Base-by-base conservation (phyloP, 2,888 invertebrate species). In the Eristalis arbustorum region DNA sequence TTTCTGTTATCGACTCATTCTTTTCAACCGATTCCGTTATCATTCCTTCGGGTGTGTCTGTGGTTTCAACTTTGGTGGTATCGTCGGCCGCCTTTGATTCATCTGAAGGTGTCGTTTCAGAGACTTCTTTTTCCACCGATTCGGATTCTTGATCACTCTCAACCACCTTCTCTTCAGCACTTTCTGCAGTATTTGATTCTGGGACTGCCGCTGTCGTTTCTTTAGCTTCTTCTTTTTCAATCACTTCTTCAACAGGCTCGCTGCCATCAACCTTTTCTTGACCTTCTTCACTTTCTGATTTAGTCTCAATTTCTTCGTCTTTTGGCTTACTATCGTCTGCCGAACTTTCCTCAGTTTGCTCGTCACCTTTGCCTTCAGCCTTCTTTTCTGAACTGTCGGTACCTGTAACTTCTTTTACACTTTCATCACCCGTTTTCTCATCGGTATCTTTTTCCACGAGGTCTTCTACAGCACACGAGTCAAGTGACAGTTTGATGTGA, bases 181-280 rank as follows among this genome's bases (percentile, higher is more conserved):
- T 13, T 74, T 68, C 67, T 49, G 74, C 11, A 6, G 8, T 18
- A 40, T 74, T 76, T 25, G 11, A 3, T 75, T 81, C 76, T 40
- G 73, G 64, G n/a, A 37, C 57, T 23, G 69, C 25, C 64, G 76
- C 83, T 61, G 76, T 66, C 64, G 75, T 84, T 14, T 62, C 78
- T 49, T 81, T 67, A 28, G 76, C 31, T 23, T 57, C 23, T 14
- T 88, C 85, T 14, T 64, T 76, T 63, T 78, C 62, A 56, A 82
- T 61, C n/a, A 74, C 57, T 3, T 79, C 81, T 34, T 88, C 77
- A n/a, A 73, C 31, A n/a, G 76, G 68, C 23, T 88, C 66, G 63
- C 72, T 79, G 37, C 67, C 64, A 23, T 40, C 67, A 42, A 49
- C 56, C 8, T 77, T 64, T 67, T 88, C 72, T 25, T 81, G 42